A percentile compares a stretch with the other conserved stretches of the same genome.
Conservation (phyloP, 2,113 vertebrate genomes). For the Rana temporaria region DNA sequence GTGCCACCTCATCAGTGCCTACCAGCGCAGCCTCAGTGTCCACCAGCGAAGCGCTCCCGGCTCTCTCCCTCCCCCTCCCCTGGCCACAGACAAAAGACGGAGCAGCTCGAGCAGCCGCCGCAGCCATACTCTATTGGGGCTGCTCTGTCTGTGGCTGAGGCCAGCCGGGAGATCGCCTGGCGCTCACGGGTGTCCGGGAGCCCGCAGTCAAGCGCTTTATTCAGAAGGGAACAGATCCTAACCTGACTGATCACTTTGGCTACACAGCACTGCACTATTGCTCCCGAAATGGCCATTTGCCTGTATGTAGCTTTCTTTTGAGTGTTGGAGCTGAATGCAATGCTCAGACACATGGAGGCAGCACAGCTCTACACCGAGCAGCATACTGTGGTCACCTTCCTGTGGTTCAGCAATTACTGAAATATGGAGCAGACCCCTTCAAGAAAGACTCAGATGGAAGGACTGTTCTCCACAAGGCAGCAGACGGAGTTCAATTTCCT, state of each 20-base stretch:
- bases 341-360: constrained; percentile 83
- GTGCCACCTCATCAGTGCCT: too few species aligned
- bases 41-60: too few species aligned
- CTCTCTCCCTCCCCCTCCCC: too few species aligned
- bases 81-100: too few species aligned
- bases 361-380: constrained; percentile 86
- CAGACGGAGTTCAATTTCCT: constrained; percentile 83
- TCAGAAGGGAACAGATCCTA: constrained; percentile 76
- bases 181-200: too few species aligned
- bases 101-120: too few species aligned
- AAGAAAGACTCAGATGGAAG: constrained; percentile 78
- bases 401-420: constrained; percentile 78
- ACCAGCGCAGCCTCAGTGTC: too few species aligned
- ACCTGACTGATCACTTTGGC: constrained; percentile 77
- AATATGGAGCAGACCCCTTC: constrained; percentile 74
- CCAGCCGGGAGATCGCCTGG: too few species aligned
- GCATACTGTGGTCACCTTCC: constrained; percentile 84
- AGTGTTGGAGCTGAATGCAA: constrained; percentile 70
- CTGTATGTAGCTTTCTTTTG: constrained; percentile 76
- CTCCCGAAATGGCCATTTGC: constrained; percentile 81
- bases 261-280: constrained; percentile 93
- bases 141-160: too few species aligned
- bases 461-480: constrained; percentile 90
- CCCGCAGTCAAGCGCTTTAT: constrained; percentile 77
- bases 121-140: too few species aligned